Evolutionary conservation across 2,113 vertebrate genomes (phyloP).

Genomic region (Probosciger aterrimus): DNA sequence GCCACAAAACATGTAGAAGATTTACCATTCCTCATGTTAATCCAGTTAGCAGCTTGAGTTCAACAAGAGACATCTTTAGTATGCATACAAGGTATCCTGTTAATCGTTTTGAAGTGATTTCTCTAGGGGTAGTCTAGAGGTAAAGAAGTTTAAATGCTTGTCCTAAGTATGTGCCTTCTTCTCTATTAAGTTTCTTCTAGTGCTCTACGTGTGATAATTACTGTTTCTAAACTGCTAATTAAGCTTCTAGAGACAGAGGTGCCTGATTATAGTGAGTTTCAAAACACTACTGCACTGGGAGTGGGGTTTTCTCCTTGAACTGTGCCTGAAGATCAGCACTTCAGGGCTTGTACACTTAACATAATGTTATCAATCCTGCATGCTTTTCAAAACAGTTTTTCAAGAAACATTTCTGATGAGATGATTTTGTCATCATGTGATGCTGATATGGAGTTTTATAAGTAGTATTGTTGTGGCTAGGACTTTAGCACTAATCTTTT

Average conservation of each 20-base stretch:
- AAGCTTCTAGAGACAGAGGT: conserved; percentile 5
- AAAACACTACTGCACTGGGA: conserved; percentile 3
- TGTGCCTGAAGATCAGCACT: not conserved
- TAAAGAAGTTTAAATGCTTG: conserved; percentile 7
- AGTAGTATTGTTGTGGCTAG: not conserved
- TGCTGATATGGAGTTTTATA: not conserved
- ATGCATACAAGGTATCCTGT: not conserved
- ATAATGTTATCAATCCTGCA: not conserved
- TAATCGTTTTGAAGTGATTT: conserved; percentile 33
- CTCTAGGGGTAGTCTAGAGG: not conserved
- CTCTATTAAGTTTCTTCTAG: not conserved
- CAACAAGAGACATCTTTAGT: not conserved
- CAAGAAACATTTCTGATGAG: not conserved
- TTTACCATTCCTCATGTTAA: not conserved
- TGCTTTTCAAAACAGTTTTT: not conserved
- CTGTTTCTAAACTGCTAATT: conserved; percentile 39
- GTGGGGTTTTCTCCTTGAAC: not conserved
- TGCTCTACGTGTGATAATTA: not conserved
- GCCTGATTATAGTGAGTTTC: not conserved
- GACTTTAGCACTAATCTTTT: not conserved
- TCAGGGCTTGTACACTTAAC: not conserved
- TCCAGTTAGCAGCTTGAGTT: not conserved
- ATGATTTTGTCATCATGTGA: not conserved
- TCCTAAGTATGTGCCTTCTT: not conserved
- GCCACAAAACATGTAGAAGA: not conserved